Conservation (phyloP, 2,797 vertebrate genomes). For the Takifugu rubripes region DNA sequence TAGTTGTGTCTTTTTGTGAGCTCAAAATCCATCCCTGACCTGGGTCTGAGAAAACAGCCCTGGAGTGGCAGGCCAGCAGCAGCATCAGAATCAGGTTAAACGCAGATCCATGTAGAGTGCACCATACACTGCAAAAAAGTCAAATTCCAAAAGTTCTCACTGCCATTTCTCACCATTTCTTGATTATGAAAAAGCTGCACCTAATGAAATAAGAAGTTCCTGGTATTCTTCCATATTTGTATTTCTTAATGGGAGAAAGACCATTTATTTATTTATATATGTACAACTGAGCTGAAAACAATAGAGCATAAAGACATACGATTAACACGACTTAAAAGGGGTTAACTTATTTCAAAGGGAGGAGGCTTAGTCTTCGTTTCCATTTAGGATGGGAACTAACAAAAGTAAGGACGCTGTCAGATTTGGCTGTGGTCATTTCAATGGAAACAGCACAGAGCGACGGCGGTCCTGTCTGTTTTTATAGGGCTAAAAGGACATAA, state of each 20-base stretch:
- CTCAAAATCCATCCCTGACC: conserved; percentile 54
- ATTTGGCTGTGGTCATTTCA: conserved; percentile 35
- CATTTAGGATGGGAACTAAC: accelerated
- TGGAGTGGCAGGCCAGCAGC: conserved; percentile 79
- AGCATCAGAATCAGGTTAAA: conserved; percentile 80
- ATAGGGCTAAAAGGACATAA: not conserved
- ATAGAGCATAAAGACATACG: too few species aligned
- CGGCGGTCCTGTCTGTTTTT: conserved; percentile 23
- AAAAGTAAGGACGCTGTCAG: conserved; percentile 6
- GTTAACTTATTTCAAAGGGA: not conserved
- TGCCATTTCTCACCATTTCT: not conserved
- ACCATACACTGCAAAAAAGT: conserved; percentile 71
- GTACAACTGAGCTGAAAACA: too few species aligned
- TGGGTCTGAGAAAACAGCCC: conserved; percentile 82
- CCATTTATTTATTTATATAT: too few species aligned
- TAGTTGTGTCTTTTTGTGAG: not conserved
- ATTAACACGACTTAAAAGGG: too few species aligned
- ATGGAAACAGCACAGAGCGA: conserved; percentile 22
- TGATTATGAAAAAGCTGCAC: not conserved
- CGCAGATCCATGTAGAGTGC: conserved; percentile 73
- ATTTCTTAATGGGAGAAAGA: too few species aligned
- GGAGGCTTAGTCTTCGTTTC: not conserved
- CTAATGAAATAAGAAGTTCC: not conserved
- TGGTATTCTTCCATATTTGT: not conserved
- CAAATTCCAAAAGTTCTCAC: not conserved